phyloP scores from a whole-genome alignment of 2,113 vertebrate species.

The Zapus hudsonius region DNA sequence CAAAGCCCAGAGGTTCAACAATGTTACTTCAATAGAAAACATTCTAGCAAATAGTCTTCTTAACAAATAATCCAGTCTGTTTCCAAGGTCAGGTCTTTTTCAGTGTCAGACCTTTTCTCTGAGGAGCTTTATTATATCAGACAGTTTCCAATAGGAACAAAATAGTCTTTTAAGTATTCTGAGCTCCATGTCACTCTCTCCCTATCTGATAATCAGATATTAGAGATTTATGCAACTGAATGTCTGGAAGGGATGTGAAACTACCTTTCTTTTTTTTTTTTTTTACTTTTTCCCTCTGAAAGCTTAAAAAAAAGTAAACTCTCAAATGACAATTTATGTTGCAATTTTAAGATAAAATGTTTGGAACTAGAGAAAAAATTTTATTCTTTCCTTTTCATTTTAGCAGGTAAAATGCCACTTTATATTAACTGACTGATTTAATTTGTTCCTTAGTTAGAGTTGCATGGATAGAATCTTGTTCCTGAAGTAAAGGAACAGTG shows the following conservation, averaged over 20 bases:
- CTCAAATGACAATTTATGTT: constrained; percentile 45
- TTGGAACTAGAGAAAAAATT: constrained; percentile 24
- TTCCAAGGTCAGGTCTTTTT: constrained; percentile 38
- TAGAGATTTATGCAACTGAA: constrained; percentile 51
- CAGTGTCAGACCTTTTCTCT: constrained; percentile 8
- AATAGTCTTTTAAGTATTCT: constrained; percentile 50
- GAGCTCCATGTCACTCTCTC: not conserved
- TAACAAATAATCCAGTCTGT: constrained; percentile 54
- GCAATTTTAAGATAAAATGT: not conserved
- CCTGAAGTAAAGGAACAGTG: not conserved
- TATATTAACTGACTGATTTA: constrained; percentile 20
- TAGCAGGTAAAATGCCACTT: not conserved
- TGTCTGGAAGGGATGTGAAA: constrained; percentile 34
- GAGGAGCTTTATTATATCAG: constrained; percentile 42
- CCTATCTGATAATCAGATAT: constrained; percentile 49
- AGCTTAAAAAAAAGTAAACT: constrained; percentile 32
- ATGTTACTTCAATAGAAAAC: constrained; percentile 9
- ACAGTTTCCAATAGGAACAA: constrained; percentile 16
- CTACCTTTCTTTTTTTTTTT: not conserved
- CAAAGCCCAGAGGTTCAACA: not conserved
- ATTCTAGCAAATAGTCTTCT: not conserved
- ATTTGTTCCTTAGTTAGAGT: constrained; percentile 19
- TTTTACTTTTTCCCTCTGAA: not conserved
- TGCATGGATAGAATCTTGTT: not conserved
- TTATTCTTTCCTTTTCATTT: not conserved